A percentile compares a stretch with the other conserved stretches of the same genome.
Evolutionary conservation across 2,113 vertebrate genomes (phyloP).

Genomic region (Anarrhichthys ocellatus): DNA sequence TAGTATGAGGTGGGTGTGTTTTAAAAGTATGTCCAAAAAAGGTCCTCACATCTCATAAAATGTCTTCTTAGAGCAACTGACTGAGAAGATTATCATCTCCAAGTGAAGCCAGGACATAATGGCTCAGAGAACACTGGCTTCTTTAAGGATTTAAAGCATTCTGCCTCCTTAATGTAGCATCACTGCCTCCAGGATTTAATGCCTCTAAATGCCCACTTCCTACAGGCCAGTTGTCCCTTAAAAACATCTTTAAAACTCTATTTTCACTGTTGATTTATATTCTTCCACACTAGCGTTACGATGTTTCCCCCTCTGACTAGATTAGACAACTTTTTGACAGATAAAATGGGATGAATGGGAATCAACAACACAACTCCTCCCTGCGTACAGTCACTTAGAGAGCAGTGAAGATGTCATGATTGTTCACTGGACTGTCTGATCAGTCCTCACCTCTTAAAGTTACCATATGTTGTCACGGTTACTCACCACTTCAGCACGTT

Average conservation of each 20-base stretch:
- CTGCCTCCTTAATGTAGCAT: fast-evolving
- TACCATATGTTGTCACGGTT: slow-evolving; percentile 9
- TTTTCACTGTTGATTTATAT: neutral
- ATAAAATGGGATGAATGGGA: neutral
- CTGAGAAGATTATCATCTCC: neutral
- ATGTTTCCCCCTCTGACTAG: neutral
- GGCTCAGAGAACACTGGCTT: neutral
- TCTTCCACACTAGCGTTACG: neutral
- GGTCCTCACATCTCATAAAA: neutral
- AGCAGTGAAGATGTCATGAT: neutral
- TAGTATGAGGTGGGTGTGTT: neutral
- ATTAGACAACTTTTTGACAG: neutral
- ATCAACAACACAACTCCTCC: neutral
- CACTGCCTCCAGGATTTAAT: neutral
- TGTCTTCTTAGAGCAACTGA: neutral
- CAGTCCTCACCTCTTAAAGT: neutral
- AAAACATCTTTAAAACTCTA: neutral
- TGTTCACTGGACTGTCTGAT: neutral
- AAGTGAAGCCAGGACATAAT: neutral
- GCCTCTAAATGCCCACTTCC: neutral
- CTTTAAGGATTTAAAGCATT: neutral
- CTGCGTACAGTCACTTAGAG: neutral
- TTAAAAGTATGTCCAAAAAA: neutral
- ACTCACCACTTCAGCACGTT: neutral
- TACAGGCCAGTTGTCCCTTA: neutral